A percentile compares a stretch with the other conserved stretches of the same genome.
phyloP scores from a whole-genome alignment of 2,113 vertebrate genomes.

The Austrofundulus limnaeus region DNA sequence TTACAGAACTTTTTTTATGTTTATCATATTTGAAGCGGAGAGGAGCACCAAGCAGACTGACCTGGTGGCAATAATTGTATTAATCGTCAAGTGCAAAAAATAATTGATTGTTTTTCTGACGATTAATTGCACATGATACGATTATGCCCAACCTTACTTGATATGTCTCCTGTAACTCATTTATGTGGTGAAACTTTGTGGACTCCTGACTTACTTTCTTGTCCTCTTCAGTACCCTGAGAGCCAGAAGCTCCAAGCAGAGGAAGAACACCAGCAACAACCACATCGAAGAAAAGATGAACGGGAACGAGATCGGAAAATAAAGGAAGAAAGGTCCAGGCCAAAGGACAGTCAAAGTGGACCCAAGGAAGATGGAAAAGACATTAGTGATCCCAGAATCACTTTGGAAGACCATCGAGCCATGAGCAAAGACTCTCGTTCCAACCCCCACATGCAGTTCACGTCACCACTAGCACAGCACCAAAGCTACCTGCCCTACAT shows the following conservation, averaged over 20 bases:
- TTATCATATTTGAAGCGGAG: no score
- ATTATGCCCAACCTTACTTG: no score
- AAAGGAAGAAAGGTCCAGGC: slow-evolving; percentile 90
- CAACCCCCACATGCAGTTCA: slow-evolving; percentile 91
- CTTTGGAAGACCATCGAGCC: slow-evolving; percentile 86
- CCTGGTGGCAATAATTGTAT: no score
- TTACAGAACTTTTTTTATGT: no score
- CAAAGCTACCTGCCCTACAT: slow-evolving; percentile 98
- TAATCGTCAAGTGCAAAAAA: no score
- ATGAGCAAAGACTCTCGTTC: slow-evolving; percentile 91
- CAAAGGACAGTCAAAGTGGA: slow-evolving; percentile 83
- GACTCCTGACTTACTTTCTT: slow-evolving; percentile 57
- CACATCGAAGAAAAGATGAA: slow-evolving; percentile 88
- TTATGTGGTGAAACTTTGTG: slow-evolving; percentile 7
- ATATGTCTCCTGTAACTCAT: no score
- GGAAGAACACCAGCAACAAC: slow-evolving; percentile 86
- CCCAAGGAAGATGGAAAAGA: slow-evolving; percentile 93
- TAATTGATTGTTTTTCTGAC: no score
- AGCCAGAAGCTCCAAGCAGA: slow-evolving; percentile 89
- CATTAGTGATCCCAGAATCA: slow-evolving; percentile 80
- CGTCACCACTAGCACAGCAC: slow-evolving; percentile 92
- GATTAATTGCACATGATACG: no score
- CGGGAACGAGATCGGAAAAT: slow-evolving; percentile 88
- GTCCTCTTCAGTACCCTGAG: slow-evolving; percentile 89
- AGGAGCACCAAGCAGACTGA: no score